These are phyloP conservation scores for Pterostichus niger DNA, from an alignment of 2,888 invertebrate species.

Conservation along the genomic window DNA sequence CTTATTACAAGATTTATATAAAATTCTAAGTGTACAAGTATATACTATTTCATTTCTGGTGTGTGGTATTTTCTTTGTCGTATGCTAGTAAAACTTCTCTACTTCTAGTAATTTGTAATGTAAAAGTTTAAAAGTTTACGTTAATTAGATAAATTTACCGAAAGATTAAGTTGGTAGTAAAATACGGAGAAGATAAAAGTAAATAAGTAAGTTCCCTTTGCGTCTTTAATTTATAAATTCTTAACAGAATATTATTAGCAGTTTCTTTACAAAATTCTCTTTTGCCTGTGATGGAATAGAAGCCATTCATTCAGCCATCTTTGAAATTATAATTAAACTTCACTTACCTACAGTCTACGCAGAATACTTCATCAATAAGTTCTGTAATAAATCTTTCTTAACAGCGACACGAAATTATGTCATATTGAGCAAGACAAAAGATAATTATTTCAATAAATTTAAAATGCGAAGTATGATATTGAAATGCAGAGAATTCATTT, in stretches of 20 bases:
- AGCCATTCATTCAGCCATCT: conserved; percentile 19
- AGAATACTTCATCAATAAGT: conserved; percentile 41
- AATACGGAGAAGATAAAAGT: conserved; percentile 38
- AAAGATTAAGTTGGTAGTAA: background rate
- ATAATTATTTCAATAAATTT: conserved; percentile 34
- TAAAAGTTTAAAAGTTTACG: background rate
- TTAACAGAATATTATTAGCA: conserved; percentile 27
- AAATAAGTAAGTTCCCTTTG: conserved; percentile 12
- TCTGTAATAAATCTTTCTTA: conserved; percentile 23
- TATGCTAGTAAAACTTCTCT: no score
- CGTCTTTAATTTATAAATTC: conserved; percentile 37
- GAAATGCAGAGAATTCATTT: conserved; percentile 27
- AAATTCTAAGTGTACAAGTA: no score
- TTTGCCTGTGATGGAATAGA: background rate
- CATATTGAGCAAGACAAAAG: conserved; percentile 32
- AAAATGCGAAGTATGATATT: conserved; percentile 24
- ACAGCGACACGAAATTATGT: conserved; percentile 14
- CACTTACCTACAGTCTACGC: conserved; percentile 36
- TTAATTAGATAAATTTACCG: conserved; percentile 33
- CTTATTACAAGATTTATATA: no score
- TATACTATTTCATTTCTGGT: no score
- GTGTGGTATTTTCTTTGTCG: no score
- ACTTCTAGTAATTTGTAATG: background rate
- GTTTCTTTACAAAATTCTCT: conserved; percentile 31
- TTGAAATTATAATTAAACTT: conserved; percentile 40